A percentile compares a stretch with the other conserved stretches of the same genome.
These are phyloP conservation scores for Anolis carolinensis DNA, from an alignment of 2,113 vertebrate genomes.

Conservation along the genomic window DNA sequence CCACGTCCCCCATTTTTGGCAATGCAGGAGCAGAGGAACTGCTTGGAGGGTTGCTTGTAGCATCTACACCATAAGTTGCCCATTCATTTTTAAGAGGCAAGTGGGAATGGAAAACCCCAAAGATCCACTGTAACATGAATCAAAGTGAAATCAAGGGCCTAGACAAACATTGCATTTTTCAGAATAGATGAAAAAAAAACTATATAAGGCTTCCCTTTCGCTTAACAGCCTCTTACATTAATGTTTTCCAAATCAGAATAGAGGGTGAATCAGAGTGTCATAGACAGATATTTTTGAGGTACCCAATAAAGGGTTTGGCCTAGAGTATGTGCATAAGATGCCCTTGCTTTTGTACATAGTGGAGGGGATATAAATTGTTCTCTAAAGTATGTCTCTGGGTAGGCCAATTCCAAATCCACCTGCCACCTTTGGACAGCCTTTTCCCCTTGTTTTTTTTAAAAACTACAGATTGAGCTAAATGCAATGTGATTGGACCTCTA, in stretches of 20 bases:
- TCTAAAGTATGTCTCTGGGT: constrained; percentile 23
- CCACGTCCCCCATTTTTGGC: no score
- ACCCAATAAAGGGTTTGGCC: not conserved
- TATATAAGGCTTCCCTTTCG: constrained; percentile 18
- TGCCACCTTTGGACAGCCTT: constrained; percentile 54
- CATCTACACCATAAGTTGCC: no score
- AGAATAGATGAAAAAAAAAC: not conserved
- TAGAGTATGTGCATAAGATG: not conserved
- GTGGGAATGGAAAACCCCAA: not conserved
- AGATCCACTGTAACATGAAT: not conserved
- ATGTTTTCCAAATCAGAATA: constrained; percentile 14
- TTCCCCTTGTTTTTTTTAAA: not conserved
- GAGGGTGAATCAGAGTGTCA: constrained; percentile 22
- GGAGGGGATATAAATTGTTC: constrained; percentile 38
- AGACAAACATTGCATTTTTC: not conserved
- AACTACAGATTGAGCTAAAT: constrained; percentile 48
- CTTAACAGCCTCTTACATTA: not conserved
- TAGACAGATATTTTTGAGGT: not conserved
- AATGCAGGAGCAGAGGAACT: no score
- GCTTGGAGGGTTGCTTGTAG: no score
- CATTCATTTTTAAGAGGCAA: not conserved
- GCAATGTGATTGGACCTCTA: constrained; percentile 37
- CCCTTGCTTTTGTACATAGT: constrained; percentile 43
- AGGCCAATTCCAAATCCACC: constrained; percentile 47
- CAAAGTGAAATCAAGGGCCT: not conserved